Conservation (phyloP, 2,113 vertebrate species). For the Heterocephalus glaber region DNA sequence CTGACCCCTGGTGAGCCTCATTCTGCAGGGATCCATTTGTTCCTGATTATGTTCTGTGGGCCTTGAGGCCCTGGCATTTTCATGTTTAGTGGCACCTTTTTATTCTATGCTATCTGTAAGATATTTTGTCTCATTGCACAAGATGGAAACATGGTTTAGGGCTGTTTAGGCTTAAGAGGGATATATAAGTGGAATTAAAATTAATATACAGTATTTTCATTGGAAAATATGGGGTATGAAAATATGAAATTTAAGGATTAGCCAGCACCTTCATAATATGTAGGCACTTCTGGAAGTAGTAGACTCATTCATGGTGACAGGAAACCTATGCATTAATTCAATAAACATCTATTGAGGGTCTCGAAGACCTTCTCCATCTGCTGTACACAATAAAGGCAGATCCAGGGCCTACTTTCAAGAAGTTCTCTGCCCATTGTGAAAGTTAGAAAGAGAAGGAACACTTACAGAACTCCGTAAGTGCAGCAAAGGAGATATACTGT, state of each 20-base stretch:
- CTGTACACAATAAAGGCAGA: neutral
- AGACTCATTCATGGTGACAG: neutral
- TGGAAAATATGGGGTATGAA: neutral
- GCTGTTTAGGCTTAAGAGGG: neutral
- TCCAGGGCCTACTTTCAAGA: neutral
- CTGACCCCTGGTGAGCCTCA: neutral
- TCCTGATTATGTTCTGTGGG: neutral
- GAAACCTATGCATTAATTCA: neutral
- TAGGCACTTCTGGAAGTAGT: neutral
- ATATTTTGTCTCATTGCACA: constrained; percentile 25
- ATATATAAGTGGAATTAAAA: constrained; percentile 37
- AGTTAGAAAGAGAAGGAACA: neutral
- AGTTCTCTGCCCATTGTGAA: neutral
- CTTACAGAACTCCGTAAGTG: accelerated
- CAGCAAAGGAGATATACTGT: neutral
- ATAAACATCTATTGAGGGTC: neutral
- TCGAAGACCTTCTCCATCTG: neutral
- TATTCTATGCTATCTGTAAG: neutral
- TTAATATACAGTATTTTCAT: constrained; percentile 32
- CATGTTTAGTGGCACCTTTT: neutral
- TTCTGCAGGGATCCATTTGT: neutral
- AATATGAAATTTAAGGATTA: neutral
- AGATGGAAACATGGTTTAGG: neutral
- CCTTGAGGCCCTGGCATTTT: neutral
- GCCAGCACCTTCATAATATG: neutral